These are phyloP conservation scores for Hippocampus kuda DNA, from an alignment of 2,797 vertebrate species.

Conservation along the genomic window DNA sequence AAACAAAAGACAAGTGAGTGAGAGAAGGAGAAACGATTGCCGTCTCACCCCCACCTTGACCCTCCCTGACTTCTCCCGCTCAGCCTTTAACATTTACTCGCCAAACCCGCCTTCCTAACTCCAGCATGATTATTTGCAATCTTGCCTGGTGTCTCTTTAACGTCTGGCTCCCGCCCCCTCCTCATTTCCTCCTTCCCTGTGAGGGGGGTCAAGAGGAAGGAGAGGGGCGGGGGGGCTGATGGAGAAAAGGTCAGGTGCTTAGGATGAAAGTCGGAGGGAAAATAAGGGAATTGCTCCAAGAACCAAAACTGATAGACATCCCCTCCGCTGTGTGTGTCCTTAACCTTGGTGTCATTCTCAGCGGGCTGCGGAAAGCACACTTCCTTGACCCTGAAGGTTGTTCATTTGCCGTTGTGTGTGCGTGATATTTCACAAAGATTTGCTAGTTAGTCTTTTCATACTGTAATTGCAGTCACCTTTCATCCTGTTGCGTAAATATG, in stretches of 20 bases:
- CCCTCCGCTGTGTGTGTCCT: slow-evolving; percentile 34
- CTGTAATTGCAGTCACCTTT: slow-evolving; percentile 27
- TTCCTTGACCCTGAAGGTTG: slow-evolving; percentile 29
- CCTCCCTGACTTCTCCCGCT: slow-evolving; percentile 25
- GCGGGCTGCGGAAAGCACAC: slow-evolving; percentile 28
- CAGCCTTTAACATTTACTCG: slow-evolving; percentile 12
- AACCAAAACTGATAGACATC: slow-evolving; percentile 29
- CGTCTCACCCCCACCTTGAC: slow-evolving; percentile 16
- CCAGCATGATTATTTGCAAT: slow-evolving; percentile 21
- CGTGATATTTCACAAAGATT: slow-evolving; percentile 7
- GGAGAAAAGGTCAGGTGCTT: slow-evolving; percentile 34
- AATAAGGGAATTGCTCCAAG: slow-evolving; percentile 11
- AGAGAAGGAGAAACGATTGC: slow-evolving; percentile 1
- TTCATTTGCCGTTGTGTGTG: not conserved
- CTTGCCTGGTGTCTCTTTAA: slow-evolving; percentile 12
- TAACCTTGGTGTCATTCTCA: slow-evolving; percentile 29
- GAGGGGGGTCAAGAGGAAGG: slow-evolving; percentile 32
- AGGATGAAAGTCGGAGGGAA: slow-evolving; percentile 18
- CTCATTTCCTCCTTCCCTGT: slow-evolving; percentile 21
- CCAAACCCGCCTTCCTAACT: slow-evolving; percentile 13
- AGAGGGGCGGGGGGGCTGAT: slow-evolving; percentile 17
- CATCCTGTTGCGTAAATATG: not conserved
- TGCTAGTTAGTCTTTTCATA: slow-evolving; percentile 13
- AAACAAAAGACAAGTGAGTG: slow-evolving; percentile 9
- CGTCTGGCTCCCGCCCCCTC: not conserved